These are phyloP conservation scores for Pavo muticus DNA, from an alignment of 2,113 vertebrate species.

Conservation along the genomic window DNA sequence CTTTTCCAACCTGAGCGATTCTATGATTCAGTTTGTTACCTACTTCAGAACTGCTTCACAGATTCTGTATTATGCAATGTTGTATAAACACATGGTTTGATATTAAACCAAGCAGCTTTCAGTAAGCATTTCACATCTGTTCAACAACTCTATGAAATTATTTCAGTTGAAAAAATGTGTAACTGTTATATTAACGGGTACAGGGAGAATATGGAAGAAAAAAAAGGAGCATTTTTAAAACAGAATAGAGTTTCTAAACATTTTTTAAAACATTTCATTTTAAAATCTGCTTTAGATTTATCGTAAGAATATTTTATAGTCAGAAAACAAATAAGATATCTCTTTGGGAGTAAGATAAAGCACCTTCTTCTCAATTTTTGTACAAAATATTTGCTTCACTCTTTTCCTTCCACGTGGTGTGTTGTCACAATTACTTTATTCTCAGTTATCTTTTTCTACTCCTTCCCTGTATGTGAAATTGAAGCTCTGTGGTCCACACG, in stretches of 20 bases:
- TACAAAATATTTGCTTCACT: neutral
- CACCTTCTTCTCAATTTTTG: neutral
- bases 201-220: neutral
- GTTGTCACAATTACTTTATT: neutral
- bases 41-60: neutral
- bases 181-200: neutral
- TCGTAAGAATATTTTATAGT: neutral
- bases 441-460: neutral
- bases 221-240: neutral
- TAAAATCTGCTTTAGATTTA: neutral
- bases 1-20: too few relatives aligned
- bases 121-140: neutral
- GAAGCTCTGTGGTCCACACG: neutral
- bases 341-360: neutral
- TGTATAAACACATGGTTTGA: neutral
- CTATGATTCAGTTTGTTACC: neutral
- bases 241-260: neutral
- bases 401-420: neutral
- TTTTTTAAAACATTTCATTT: neutral
- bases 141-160: neutral
- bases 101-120: neutral
- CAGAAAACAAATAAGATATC: neutral
- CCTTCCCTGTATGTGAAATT: neutral
- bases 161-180: neutral
- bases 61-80: neutral